Percentiles rank a stretch among this genome's conserved stretches.
Evolutionary conservation across 2,888 invertebrate genomes (phyloP).

Genomic region (Drosophila siamana): DNA sequence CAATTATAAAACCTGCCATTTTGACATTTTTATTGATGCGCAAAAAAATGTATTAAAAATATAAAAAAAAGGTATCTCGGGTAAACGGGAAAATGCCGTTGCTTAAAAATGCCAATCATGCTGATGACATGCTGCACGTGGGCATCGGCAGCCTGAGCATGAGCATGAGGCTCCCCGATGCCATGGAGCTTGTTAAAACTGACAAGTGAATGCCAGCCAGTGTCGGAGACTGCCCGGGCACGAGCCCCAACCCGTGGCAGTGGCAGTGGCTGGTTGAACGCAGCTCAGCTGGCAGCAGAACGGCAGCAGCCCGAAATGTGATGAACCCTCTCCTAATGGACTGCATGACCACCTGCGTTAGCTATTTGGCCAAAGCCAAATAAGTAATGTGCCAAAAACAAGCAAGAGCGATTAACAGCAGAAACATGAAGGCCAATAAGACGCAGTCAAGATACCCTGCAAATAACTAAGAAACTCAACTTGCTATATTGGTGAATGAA

Average conservation of each 20-base stretch:
- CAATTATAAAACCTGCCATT: slow-evolving; percentile 78
- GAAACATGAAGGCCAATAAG: neutral
- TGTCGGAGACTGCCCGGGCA: neutral
- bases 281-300: slow-evolving; percentile 18
- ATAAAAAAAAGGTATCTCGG: slow-evolving; percentile 29
- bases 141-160: slow-evolving; percentile 7
- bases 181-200: slow-evolving; percentile 44
- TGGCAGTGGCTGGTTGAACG: slow-evolving; percentile 3
- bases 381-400: slow-evolving; percentile 22
- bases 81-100: slow-evolving; percentile 31
- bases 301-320: slow-evolving; percentile 3
- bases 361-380: slow-evolving; percentile 12
- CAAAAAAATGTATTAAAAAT: slow-evolving; percentile 21
- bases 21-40: slow-evolving; percentile 65
- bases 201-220: slow-evolving; percentile 53
- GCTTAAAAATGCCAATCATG: slow-evolving; percentile 75
- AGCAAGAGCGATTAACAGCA: slow-evolving; percentile 36
- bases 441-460: neutral
- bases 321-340: slow-evolving; percentile 32
- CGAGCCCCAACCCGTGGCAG: neutral
- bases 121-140: slow-evolving; percentile 57
- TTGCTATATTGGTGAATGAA: too few relatives aligned
- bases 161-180: neutral
- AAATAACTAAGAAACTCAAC: neutral
- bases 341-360: slow-evolving; percentile 32